Percentiles rank a stretch among this genome's conserved stretches.
phyloP scores from a whole-genome alignment of 2,113 vertebrate species.

The Cichladusa arquata region DNA sequence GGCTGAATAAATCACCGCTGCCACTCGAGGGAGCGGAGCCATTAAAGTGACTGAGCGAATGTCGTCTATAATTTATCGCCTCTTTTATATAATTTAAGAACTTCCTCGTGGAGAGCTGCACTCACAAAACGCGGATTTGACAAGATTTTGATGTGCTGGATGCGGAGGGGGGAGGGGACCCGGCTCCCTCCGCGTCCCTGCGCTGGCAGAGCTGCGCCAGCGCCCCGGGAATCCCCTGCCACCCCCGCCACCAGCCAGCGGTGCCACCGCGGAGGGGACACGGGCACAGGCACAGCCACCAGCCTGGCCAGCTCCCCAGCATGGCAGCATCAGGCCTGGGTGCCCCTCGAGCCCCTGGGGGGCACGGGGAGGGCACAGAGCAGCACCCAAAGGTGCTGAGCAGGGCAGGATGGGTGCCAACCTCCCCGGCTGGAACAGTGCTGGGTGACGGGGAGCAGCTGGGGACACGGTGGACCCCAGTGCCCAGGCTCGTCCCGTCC shows the following conservation, averaged over 20 bases:
- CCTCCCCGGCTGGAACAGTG: neutral
- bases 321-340: neutral
- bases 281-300: neutral
- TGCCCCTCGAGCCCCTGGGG: rapidly evolving
- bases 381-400: neutral
- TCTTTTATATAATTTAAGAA: conserved; percentile 70
- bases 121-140: conserved; percentile 32
- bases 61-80: conserved; percentile 67
- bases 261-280: neutral
- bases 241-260: neutral
- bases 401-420: neutral
- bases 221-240: neutral
- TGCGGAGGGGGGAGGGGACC: neutral
- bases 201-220: neutral
- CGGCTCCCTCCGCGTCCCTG: neutral
- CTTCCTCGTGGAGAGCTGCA: conserved; percentile 53
- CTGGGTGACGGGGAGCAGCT: neutral
- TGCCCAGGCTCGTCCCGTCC: neutral
- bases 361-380: neutral
- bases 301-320: neutral
- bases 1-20: conserved; percentile 57
- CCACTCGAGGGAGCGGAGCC: conserved; percentile 57
- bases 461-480: neutral
- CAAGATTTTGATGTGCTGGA: conserved; percentile 26
- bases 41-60: conserved; percentile 57